Evolutionary conservation across 2,888 invertebrate species (phyloP).

Genomic region (Lasioglossum oenotherae): DNA sequence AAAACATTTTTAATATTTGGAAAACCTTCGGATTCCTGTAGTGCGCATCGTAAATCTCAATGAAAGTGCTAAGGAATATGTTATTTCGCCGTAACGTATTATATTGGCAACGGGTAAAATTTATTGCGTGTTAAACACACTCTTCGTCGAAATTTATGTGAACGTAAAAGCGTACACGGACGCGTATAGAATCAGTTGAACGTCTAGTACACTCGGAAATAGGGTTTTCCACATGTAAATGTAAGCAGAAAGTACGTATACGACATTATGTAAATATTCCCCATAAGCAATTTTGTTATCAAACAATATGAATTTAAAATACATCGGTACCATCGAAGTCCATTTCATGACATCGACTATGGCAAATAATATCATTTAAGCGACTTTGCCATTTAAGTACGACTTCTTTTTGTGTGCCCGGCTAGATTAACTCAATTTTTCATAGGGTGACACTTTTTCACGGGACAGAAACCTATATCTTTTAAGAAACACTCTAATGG

Average conservation of each 20-base stretch:
- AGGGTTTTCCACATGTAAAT: neutral
- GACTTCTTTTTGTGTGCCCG: neutral
- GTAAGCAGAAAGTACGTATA: neutral
- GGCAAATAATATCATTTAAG: neutral
- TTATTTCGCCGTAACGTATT: conserved; percentile 2
- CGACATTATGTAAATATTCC: neutral
- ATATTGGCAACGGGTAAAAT: neutral
- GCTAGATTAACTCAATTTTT: too few species aligned
- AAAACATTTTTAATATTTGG: neutral
- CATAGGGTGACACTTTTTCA: too few species aligned
- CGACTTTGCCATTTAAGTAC: too few species aligned
- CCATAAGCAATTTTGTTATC: neutral
- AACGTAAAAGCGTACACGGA: neutral
- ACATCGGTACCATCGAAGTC: neutral
- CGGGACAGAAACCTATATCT: too few species aligned
- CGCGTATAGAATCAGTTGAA: neutral
- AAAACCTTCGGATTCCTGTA: neutral
- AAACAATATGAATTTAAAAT: neutral
- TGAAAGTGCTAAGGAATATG: neutral
- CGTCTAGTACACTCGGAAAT: neutral
- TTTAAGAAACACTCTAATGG: too few species aligned
- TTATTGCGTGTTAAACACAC: neutral
- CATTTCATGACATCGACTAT: neutral
- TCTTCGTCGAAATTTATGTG: neutral
- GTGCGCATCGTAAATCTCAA: neutral